phyloP scores from a whole-genome alignment of 2,113 vertebrate species.

The Uropsilus gracilis region DNA sequence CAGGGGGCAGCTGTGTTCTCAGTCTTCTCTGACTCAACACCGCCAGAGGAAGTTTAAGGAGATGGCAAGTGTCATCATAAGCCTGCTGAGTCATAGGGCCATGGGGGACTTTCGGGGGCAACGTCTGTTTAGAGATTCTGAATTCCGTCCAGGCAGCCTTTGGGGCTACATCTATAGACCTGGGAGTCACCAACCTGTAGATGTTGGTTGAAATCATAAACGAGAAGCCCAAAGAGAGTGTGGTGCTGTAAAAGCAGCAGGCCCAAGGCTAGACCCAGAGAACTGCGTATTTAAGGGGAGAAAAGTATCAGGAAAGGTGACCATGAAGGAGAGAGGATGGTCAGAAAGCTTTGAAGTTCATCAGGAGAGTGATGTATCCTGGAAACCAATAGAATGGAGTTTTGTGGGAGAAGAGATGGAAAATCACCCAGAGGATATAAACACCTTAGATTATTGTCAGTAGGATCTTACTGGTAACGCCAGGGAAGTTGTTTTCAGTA shows the following conservation, averaged over 20 bases:
- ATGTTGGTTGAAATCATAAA: neutral
- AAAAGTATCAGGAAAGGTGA: neutral
- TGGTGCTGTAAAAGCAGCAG: neutral
- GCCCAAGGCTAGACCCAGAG: too few species aligned
- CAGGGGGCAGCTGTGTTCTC: neutral
- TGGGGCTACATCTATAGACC: neutral
- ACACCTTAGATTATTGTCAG: too few species aligned
- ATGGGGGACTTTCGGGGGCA: neutral
- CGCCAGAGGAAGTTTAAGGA: neutral
- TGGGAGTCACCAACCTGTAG: neutral
- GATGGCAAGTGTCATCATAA: neutral
- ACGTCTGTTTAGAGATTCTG: neutral
- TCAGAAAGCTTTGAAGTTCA: neutral
- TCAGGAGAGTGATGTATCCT: neutral
- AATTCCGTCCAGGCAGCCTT: neutral
- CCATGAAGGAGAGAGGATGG: neutral
- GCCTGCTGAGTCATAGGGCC: neutral
- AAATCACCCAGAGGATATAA: neutral
- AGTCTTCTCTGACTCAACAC: neutral
- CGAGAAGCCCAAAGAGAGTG: neutral
- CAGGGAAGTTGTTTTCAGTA: neutral
- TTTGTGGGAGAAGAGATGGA: neutral
- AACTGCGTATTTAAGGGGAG: neutral
- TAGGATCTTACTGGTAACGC: neutral
- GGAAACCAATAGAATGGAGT: neutral